Conservation (phyloP, 2,113 vertebrate species). For the Columba janthina region DNA sequence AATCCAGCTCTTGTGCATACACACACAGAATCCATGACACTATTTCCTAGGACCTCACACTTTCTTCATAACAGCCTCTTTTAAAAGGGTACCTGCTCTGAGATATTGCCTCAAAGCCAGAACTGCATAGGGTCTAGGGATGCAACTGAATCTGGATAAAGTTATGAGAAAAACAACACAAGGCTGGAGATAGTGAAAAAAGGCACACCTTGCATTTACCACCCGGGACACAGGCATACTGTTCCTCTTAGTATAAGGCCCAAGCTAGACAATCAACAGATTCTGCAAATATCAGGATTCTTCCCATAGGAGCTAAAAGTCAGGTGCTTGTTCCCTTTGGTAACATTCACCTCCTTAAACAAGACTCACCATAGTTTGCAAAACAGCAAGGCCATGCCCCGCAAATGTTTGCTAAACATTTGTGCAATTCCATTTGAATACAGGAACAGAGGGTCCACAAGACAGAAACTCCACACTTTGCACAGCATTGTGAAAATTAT, state of each 20-base stretch:
- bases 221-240: background rate
- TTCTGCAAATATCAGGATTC: background rate
- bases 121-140: background rate
- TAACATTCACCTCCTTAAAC: background rate
- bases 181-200: background rate
- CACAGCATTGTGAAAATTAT: background rate
- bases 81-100: background rate
- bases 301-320: background rate
- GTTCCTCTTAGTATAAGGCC: background rate
- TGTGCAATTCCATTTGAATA: background rate
- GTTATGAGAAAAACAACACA: background rate
- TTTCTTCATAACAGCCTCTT: background rate
- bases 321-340: background rate
- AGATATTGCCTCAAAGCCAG: background rate
- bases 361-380: background rate
- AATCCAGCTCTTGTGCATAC: background rate
- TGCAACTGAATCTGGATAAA: background rate
- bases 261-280: background rate
- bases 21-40: background rate
- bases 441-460: background rate
- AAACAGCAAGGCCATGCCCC: background rate
- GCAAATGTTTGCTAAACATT: background rate
- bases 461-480: background rate
- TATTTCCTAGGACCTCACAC: background rate
- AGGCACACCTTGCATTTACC: background rate